These are phyloP conservation scores for Vidua macroura DNA, from an alignment of 2,113 vertebrate species.

Conservation along the genomic window DNA sequence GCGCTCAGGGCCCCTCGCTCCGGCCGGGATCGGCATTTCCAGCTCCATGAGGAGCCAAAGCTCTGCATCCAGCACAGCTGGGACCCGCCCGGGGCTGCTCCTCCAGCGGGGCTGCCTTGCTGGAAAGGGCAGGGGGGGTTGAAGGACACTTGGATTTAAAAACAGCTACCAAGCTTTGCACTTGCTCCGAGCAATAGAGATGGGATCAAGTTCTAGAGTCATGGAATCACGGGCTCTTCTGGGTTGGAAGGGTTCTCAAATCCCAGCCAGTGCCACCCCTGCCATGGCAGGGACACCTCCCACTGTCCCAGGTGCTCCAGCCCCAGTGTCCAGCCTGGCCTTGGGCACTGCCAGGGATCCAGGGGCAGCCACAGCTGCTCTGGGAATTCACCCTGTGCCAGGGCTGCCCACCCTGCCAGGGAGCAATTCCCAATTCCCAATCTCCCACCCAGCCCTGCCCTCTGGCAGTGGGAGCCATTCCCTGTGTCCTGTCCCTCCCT, in stretches of 20 bases:
- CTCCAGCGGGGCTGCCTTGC: neutral
- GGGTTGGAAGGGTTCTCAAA: fast-evolving
- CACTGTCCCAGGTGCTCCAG: neutral
- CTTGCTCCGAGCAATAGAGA: neutral
- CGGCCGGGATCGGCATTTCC: neutral
- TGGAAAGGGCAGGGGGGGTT: neutral
- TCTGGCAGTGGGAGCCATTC: neutral
- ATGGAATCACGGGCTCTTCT: neutral
- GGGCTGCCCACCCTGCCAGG: neutral
- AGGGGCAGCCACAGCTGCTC: neutral
- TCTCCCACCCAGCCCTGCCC: neutral
- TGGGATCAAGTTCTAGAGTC: neutral
- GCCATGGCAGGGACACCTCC: neutral
- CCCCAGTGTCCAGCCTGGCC: neutral
- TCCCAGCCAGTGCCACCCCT: fast-evolving
- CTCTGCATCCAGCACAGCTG: neutral
- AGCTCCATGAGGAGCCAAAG: neutral
- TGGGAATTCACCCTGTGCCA: neutral
- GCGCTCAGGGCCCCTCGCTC: neutral
- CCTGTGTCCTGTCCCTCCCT: neutral
- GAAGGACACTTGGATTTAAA: neutral
- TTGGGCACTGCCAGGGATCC: neutral
- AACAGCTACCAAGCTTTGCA: neutral
- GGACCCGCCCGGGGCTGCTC: neutral
- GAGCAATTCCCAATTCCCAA: neutral